A percentile compares a stretch with the other conserved stretches of the same genome.
phyloP scores from a whole-genome alignment of 2,797 vertebrate species.

The Acanthopagrus latus region DNA sequence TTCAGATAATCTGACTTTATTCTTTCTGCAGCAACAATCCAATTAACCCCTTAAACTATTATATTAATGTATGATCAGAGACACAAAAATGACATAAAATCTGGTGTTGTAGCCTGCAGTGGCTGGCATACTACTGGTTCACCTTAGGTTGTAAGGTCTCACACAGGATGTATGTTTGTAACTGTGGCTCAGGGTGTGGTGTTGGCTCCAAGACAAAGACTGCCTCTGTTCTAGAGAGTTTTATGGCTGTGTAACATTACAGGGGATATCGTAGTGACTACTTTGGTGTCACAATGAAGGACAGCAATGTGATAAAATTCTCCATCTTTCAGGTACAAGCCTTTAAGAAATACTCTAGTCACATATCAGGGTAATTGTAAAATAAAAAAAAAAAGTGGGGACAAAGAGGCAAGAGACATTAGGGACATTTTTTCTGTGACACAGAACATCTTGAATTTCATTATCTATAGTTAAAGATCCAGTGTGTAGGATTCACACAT shows the following conservation, averaged over 20 bases:
- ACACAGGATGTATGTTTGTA: not conserved
- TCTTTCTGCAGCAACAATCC: not conserved
- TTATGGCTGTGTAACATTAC: constrained; percentile 2
- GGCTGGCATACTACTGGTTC: not conserved
- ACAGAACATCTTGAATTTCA: not conserved
- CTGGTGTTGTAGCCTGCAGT: not conserved
- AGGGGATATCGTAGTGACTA: not conserved
- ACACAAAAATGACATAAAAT: not conserved
- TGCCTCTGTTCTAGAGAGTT: constrained; percentile 3
- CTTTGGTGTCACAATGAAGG: constrained; percentile 8
- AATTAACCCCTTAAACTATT: not conserved
- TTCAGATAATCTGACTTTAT: not conserved
- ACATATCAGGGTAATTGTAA: constrained; percentile 27
- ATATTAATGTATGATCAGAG: not conserved
- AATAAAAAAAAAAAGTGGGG: not conserved
- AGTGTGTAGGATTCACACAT: no score
- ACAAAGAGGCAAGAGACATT: not conserved
- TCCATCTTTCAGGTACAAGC: not conserved
- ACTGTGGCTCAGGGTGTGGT: constrained; percentile 16
- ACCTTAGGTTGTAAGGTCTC: no score
- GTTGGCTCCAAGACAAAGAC: constrained; percentile 14
- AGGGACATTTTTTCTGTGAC: not conserved
- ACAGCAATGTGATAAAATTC: not conserved
- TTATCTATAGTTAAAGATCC: not conserved
- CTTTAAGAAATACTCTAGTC: not conserved